These are phyloP conservation scores for Progne subis DNA, from an alignment of 2,113 vertebrate species.

Conservation along the genomic window DNA sequence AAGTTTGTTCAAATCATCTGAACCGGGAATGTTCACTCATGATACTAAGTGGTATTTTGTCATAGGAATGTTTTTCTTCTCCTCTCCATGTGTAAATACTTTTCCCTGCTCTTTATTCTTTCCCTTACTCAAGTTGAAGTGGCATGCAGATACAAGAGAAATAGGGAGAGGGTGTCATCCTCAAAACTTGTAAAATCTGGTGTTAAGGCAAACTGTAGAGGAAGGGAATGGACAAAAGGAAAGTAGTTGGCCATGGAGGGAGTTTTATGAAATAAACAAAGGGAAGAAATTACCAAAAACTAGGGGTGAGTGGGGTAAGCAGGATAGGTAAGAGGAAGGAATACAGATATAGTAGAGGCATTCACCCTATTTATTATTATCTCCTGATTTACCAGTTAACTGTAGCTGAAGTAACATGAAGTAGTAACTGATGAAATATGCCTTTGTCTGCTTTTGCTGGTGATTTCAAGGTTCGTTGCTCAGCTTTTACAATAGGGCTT, in stretches of 20 bases:
- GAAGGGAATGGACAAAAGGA: background rate
- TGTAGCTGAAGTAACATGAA: background rate
- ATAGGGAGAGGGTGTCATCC: background rate
- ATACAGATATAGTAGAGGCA: fast-evolving
- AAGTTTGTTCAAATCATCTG: background rate
- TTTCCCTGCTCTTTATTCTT: background rate
- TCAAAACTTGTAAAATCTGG: background rate
- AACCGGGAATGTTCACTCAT: background rate
- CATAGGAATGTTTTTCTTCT: background rate
- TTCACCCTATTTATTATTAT: background rate
- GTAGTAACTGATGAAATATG: background rate
- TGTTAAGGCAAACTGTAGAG: background rate
- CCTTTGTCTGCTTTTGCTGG: background rate
- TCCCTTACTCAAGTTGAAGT: background rate
- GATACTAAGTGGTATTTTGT: background rate
- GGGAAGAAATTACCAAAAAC: background rate
- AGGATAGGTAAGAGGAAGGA: background rate
- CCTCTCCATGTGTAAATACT: background rate
- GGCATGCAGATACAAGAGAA: background rate
- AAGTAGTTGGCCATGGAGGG: background rate
- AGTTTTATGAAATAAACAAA: background rate
- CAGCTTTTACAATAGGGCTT: background rate
- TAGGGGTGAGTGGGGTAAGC: background rate
- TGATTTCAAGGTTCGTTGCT: background rate
- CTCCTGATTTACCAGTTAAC: background rate